Base-by-base conservation (phyloP, 1,140 invertebrate genomes). In the Meloidogyne exigua region DNA sequence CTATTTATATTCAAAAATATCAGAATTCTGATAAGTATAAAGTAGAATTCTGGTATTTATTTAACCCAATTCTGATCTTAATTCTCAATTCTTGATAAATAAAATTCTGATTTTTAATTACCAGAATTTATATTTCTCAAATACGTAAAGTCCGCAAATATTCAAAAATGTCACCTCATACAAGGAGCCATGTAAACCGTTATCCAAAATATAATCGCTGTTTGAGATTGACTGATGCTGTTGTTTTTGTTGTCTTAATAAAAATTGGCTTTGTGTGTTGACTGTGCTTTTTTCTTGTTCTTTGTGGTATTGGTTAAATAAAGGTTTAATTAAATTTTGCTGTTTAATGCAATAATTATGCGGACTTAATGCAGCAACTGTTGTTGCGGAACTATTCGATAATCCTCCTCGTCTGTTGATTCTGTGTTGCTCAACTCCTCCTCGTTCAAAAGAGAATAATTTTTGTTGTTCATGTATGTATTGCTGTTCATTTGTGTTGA, bases 311-410 rank as follows among this genome's bases (percentile, higher is more conserved):
- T 57, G 49, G 49, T 57, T 57, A n/a, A 57, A 57, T 57, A n/a
- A 5, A n/a, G 18, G 18, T 57, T 39, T 13, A 15, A 2, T 15
- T 15, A 15, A 15, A 2, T 4, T 18, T 49, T 1, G 71, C 11
- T 64, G 49, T 49, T 72, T 57, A 25, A 13, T 18, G 26, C 62
- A 73, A 63, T 73, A 73, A 63, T 73, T 73, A n/a, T 73, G 71
- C 2, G 71, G 71, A 64, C 71, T 73, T 65, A 73, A 39, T 65
- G 71, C 71, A 23, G 71, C 71, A 36, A 36, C 36, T 64, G 57
- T 49, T 64, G 71, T 7, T 62, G 71, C n/a, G 65, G 57, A 25
- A 73, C 57, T 11, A 57, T 57, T 18, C n/a, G 71, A 62, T 18
- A 73, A 23, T 12, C 62, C 36, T 62, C 44, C 62, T 44, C 18